Evolutionary conservation across 2,797 vertebrate species (phyloP).

Genomic region (Gymnoscopelus microlampas): DNA sequence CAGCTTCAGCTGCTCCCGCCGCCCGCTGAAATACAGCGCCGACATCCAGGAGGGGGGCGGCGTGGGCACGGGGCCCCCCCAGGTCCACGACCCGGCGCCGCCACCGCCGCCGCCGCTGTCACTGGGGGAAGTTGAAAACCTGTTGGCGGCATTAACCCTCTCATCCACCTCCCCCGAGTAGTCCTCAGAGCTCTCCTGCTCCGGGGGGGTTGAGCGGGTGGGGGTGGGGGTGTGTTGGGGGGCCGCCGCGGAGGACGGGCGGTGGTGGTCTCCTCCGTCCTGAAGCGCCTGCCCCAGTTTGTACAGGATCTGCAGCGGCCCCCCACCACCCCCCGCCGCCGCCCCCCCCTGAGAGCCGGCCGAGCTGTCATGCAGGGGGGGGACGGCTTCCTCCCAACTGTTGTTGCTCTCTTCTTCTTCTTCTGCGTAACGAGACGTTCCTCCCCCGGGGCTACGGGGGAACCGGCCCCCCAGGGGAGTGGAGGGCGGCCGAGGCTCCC

Average conservation of each 20-base stretch:
- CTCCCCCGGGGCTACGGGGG: constrained; percentile 52
- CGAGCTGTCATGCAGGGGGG: constrained; percentile 22
- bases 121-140: too few relatives aligned
- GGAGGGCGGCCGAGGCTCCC: background rate
- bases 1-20: constrained; percentile 84
- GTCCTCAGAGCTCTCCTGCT: constrained; percentile 48
- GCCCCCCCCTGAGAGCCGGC: constrained; percentile 15
- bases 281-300: constrained; percentile 19
- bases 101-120: constrained; percentile 12
- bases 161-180: constrained; percentile 73
- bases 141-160: constrained; percentile 36
- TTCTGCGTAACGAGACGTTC: constrained; percentile 29
- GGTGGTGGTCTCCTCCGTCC: constrained; percentile 21
- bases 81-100: constrained; percentile 40
- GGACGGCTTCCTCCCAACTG: constrained; percentile 42
- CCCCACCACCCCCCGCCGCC: too few relatives aligned
- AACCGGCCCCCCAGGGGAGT: constrained; percentile 48
- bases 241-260: constrained; percentile 37
- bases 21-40: constrained; percentile 89
- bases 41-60: constrained; percentile 79
- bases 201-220: too few relatives aligned
- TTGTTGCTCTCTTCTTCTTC: constrained; percentile 56
- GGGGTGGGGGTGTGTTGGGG: background rate
- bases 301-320: constrained; percentile 23
- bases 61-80: constrained; percentile 58